Conservation (phyloP, 2,888 invertebrate genomes). For the Eupithecia abbreviata region DNA sequence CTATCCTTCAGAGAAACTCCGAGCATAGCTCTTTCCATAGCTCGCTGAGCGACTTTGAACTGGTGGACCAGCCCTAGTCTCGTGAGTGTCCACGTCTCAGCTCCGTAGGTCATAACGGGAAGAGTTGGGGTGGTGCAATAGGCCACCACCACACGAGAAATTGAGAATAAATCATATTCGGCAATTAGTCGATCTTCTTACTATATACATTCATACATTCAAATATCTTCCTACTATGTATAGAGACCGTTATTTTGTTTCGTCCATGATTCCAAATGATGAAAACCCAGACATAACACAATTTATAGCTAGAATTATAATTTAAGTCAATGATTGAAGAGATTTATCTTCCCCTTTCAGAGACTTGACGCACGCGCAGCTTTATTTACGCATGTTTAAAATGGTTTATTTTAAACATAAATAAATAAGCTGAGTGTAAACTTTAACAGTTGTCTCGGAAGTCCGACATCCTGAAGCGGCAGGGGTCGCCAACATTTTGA, state of each 20-base stretch:
- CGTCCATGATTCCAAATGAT: neutral
- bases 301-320: conserved; percentile 5
- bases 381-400: conserved; percentile 50
- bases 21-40: too few relatives aligned
- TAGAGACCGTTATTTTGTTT: neutral
- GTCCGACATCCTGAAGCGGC: conserved; percentile 71
- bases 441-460: conserved; percentile 77
- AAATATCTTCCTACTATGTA: neutral
- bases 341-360: conserved; percentile 4
- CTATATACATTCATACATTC: too few relatives aligned
- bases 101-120: too few relatives aligned
- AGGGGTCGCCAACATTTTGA: conserved; percentile 57
- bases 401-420: conserved; percentile 70
- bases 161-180: too few relatives aligned
- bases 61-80: too few relatives aligned
- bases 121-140: too few relatives aligned
- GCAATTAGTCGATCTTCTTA: too few relatives aligned
- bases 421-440: conserved; percentile 71
- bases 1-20: too few relatives aligned
- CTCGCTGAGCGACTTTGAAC: too few relatives aligned
- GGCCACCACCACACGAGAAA: too few relatives aligned
- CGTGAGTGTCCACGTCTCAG: too few relatives aligned
- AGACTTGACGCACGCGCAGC: conserved; percentile 37
- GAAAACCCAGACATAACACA: neutral
- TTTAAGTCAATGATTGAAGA: neutral